These are phyloP conservation scores for Scelioninae gen. 2 DNA, from an alignment of 2,888 invertebrate genomes.

Conservation along the genomic window DNA sequence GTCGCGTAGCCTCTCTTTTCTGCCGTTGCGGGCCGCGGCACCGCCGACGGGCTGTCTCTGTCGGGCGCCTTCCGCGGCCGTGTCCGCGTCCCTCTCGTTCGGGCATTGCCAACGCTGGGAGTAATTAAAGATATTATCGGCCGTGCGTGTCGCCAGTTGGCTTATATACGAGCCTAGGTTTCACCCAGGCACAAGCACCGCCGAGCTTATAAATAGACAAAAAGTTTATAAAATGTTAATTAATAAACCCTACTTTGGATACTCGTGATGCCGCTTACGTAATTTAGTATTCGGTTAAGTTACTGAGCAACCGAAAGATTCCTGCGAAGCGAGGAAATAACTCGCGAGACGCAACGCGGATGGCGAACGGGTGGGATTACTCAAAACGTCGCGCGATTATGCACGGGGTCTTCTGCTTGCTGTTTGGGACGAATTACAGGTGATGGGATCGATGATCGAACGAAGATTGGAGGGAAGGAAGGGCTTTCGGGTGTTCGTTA, in stretches of 20 bases:
- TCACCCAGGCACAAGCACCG: constrained; percentile 24
- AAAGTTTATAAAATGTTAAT: constrained; percentile 45
- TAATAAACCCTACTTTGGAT: constrained; percentile 44
- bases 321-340: background rate
- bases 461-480: no score
- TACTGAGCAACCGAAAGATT: constrained; percentile 28
- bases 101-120: constrained; percentile 60
- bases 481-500: no score
- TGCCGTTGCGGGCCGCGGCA: constrained; percentile 37
- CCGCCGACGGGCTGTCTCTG: constrained; percentile 44
- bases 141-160: constrained; percentile 70
- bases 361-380: no score
- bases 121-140: constrained; percentile 74
- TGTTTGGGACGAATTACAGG: no score
- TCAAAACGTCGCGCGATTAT: no score
- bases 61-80: constrained; percentile 39
- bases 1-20: constrained; percentile 36
- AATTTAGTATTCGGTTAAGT: constrained; percentile 42
- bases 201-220: constrained; percentile 36
- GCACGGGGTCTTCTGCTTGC: no score
- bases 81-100: constrained; percentile 35
- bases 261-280: constrained; percentile 24
- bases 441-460: no score
- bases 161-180: constrained; percentile 47
- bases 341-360: no score